Evolutionary conservation across 2,113 vertebrate genomes (phyloP), one percentile per base, ranked within the genome.

Genomic region (Psophia crepitans): DNA sequence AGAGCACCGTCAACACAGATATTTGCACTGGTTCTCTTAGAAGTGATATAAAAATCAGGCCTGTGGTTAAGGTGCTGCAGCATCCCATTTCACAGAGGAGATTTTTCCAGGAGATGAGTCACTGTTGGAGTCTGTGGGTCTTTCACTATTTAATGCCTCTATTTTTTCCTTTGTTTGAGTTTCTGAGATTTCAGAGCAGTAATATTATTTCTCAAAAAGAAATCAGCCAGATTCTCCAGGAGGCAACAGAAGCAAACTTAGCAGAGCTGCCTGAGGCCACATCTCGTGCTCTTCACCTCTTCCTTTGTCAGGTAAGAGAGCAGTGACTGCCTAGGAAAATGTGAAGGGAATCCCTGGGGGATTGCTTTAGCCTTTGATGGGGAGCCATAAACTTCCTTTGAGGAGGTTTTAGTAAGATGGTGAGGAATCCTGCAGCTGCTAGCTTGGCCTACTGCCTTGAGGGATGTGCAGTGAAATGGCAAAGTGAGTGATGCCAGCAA

Each of bases 271-370:
- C 98, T 24, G 95, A 93, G 22, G 96, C 97, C 64, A 97, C 98
- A 7, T 92, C 97, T 81, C 96, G 73, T 84, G 98, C 98, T 90
- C 98, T 99, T 78, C 97, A 78, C 77, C 92, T 92, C 73, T 98
- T 99, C 57, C 97, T 99, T 60, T 96, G 96, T 94, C 98, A 99
- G 99, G 99, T 99, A 96, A 93, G 96, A 86, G 24, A 60, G n/a
- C 6, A 3, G 43, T 78, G 56, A 56, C 43, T 84, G 60, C 16
- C 39, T 61, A 39, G 63, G 63, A 86, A 70, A 84, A 90, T 3
- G 7, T 41, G 63, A 94, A 87, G 13, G 35, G 19, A 58, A 73
- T 91, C 69, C 33, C 56, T 63, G 24, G 27, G 37, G 44, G 14
- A 64, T 91, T 84, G 37, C 57, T 84, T 76, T 69, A 58, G 43